phyloP scores from a whole-genome alignment of 2,888 invertebrate genomes.

The Hypomecis atomaria region DNA sequence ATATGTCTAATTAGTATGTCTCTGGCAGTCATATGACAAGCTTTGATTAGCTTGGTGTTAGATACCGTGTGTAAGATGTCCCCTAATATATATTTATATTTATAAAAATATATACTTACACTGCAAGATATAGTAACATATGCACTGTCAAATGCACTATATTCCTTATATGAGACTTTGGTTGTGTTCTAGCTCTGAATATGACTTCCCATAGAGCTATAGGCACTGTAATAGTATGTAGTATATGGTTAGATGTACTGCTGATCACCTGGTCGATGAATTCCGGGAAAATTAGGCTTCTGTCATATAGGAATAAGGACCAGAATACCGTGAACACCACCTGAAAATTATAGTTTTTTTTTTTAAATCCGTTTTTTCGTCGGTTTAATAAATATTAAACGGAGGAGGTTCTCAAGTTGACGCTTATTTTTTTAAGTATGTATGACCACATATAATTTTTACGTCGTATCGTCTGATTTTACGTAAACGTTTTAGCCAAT shows the following conservation, averaged over 20 bases:
- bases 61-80: too few species aligned
- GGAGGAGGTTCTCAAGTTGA: too few species aligned
- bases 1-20: too few species aligned
- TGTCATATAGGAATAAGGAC: conserved; percentile 62
- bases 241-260: conserved; percentile 62
- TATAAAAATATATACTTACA: conserved; percentile 65
- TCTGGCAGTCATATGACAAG: too few species aligned
- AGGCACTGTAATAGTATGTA: conserved; percentile 68
- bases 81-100: conserved; percentile 1
- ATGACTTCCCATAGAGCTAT: conserved; percentile 63
- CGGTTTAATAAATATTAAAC: too few species aligned
- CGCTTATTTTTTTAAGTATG: too few species aligned
- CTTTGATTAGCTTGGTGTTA: too few species aligned
- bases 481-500: too few species aligned
- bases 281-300: conserved; percentile 62
- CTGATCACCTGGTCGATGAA: conserved; percentile 59
- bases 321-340: conserved; percentile 67
- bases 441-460: too few species aligned
- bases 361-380: too few species aligned
- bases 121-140: conserved; percentile 54
- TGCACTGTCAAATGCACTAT: conserved; percentile 54
- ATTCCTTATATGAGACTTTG: conserved; percentile 60
- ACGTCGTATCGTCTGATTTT: too few species aligned
- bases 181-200: conserved; percentile 56
- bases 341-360: conserved; percentile 60